Evolutionary conservation across 1,140 invertebrate species (phyloP), one percentile per base, ranked within the genome.

Genomic region (Eufriesea mexicana): DNA sequence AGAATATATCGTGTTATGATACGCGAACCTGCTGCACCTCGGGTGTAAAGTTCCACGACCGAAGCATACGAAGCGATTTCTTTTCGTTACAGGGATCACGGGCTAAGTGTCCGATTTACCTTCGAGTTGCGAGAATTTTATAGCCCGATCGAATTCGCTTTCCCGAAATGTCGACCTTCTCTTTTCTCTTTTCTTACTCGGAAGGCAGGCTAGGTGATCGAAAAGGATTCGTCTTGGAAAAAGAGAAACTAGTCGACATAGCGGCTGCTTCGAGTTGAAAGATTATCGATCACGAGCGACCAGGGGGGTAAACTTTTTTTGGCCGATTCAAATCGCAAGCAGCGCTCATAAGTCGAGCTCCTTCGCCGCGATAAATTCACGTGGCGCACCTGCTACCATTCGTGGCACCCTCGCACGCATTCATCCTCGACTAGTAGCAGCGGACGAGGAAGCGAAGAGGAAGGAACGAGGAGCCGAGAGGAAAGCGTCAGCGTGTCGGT

Each of bases 341-440:
- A 83, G 25, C 61, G 79, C 83, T 88, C 86, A 88, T 88, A 88
- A 88, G 87, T 88, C 86, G 84, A 67, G 82, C 67, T 86, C 66
- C 71, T 67, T 77, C 79, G 57, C 66, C 66, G 67, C 84, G 89
- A 89, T 90, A 90, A 90, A 90, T 90, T 90, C 86, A 83, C 81
- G 51, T 20, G 76, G 82, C 73, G 70, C 89, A 90, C 89, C 89
- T 90, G 88, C 84, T 88, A 80, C 89, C 84, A 59, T 84, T 70
- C 84, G 85, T 71, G 70, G 74, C 85, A 89, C 88, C 88, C 88
- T 85, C 73, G 84, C 83, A 20, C 62, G 80, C 76, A 89, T 89
- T 87, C 88, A 89, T 89, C 80, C 89, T 76, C 73, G 62, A 51
- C 67, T 20, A 57, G 35, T 66, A 51, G 67, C 59, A 61, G 61